Conservation (phyloP, 64 coral and sea anemone genomes). For the Pocillopora damicornis region DNA sequence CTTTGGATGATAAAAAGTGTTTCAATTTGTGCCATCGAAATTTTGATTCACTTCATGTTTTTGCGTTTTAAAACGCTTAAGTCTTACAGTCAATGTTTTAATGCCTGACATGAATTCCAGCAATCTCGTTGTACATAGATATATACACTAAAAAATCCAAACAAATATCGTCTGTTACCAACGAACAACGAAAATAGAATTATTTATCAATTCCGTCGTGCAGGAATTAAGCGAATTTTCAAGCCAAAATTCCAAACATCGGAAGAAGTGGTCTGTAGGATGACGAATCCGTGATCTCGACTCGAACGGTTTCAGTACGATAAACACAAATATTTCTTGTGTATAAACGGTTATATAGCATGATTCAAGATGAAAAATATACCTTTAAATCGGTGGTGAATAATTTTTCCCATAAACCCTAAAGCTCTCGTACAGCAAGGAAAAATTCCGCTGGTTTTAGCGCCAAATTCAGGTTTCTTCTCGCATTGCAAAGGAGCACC, state of each 20-base stretch:
- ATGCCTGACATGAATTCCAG: background rate
- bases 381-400: background rate
- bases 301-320: background rate
- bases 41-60: background rate
- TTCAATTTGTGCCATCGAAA: constrained; percentile 19
- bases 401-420: background rate
- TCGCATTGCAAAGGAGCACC: background rate
- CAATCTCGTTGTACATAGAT: constrained; percentile 15
- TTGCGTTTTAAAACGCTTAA: background rate
- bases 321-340: background rate
- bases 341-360: background rate
- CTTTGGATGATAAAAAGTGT: constrained; percentile 16
- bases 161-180: background rate
- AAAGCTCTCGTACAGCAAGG: background rate
- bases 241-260: background rate
- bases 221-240: background rate
- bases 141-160: background rate
- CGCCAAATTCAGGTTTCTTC: background rate
- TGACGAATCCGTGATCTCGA: background rate
- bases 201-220: background rate
- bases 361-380: constrained; percentile 18
- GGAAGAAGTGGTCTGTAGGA: background rate
- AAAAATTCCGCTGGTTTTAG: background rate
- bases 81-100: background rate
- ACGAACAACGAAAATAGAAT: too few relatives aligned